Evolutionary conservation across 2,888 invertebrate species (phyloP).

Genomic region (Hypselothyrea guttata): DNA sequence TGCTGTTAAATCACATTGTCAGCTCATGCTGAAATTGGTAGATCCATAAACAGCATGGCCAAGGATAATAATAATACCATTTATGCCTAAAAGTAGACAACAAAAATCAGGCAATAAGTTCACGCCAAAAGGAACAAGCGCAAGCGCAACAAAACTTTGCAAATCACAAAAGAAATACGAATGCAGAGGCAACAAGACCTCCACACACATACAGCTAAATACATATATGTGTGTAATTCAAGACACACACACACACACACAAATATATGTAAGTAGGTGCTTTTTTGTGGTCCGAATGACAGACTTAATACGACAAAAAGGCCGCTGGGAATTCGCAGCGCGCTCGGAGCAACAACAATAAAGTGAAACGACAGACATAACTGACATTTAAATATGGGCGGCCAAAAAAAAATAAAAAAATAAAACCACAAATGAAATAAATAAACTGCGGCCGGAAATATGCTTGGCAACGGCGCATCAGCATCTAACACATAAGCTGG

Average conservation of each 20-base stretch:
- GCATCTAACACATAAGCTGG: slow-evolving; percentile 19
- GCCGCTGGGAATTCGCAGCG: slow-evolving; percentile 42
- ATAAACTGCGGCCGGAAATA: slow-evolving; percentile 51
- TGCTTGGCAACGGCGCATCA: slow-evolving; percentile 15
- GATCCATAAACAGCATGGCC: background rate
- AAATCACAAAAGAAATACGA: background rate
- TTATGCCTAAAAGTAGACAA: slow-evolving; percentile 27
- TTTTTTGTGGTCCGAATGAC: slow-evolving; percentile 21
- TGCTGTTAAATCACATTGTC: too few relatives aligned
- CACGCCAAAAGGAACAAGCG: slow-evolving; percentile 6
- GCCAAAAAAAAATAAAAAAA: slow-evolving; percentile 11
- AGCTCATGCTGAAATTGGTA: background rate
- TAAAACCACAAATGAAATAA: slow-evolving; percentile 16
- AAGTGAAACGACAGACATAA: slow-evolving; percentile 59
- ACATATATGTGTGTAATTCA: background rate
- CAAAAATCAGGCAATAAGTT: slow-evolving; percentile 2
- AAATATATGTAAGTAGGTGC: slow-evolving; percentile 9
- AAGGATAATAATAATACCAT: background rate
- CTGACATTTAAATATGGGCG: slow-evolving; percentile 61
- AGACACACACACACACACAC: slow-evolving; percentile 21
- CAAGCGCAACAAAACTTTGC: slow-evolving; percentile 16
- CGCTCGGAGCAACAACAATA: slow-evolving; percentile 24
- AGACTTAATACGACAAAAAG: slow-evolving; percentile 36
- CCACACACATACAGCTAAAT: background rate
- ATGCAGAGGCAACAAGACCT: background rate